These are phyloP conservation scores for Aurelia sp. DNA, from an alignment of 30 jellyfish, hydroid and myxozoan genomes.

Conservation along the genomic window DNA sequence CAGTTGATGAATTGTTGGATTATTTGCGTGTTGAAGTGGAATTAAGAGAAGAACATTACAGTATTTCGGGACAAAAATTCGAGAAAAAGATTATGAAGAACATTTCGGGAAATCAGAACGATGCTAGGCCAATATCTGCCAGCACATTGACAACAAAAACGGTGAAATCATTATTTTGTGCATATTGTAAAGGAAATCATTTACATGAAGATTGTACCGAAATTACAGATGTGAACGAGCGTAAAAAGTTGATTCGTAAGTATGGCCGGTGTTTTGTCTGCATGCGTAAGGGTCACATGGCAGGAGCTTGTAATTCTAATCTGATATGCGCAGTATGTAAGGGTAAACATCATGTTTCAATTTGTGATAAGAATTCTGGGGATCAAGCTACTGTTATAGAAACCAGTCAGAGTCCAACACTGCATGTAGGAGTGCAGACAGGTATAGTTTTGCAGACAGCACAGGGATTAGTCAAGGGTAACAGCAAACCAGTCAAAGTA, in stretches of 20 bases:
- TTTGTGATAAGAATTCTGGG: background rate
- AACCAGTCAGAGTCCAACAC: slow-evolving; percentile 10
- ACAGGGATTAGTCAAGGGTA: slow-evolving; percentile 1
- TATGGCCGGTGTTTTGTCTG: no score
- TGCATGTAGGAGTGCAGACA: slow-evolving; percentile 12
- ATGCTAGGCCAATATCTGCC: background rate
- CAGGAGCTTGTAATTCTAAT: background rate
- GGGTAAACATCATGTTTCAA: background rate
- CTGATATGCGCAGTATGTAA: background rate
- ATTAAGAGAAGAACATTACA: no score
- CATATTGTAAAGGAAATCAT: background rate
- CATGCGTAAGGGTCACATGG: background rate
- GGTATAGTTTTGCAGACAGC: slow-evolving; percentile 10
- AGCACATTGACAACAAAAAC: slow-evolving; percentile 18
- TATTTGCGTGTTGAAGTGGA: no score
- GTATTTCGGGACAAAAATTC: no score
- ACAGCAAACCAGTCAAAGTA: background rate
- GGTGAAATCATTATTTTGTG: background rate
- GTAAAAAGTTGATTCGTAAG: background rate
- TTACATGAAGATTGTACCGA: background rate
- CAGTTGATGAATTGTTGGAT: no score
- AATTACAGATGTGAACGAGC: slow-evolving; percentile 1
- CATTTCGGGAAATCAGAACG: background rate
- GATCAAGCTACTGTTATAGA: background rate
- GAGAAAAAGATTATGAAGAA: no score